phyloP scores from a whole-genome alignment of 2,797 vertebrate species.

The Potorous gilbertii region DNA sequence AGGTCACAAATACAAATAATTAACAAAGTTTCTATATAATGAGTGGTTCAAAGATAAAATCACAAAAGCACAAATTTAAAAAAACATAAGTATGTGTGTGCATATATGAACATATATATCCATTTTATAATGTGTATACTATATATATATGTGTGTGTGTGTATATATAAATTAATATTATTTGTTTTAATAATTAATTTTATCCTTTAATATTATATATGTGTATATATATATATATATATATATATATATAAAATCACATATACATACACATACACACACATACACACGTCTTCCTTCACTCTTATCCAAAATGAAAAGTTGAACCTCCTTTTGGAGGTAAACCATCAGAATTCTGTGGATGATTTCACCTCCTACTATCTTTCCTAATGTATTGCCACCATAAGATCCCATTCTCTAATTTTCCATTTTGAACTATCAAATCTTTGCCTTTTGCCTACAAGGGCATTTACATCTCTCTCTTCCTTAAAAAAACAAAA shows the following conservation, averaged over 20 bases:
- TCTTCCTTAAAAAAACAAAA: background rate
- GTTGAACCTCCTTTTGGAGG: background rate
- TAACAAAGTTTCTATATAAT: background rate
- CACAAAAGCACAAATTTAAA: background rate
- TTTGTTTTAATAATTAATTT: too few relatives aligned
- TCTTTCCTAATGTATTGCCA: background rate
- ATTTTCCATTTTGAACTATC: background rate
- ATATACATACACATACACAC: too few relatives aligned
- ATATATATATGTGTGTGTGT: too few relatives aligned
- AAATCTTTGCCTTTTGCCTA: background rate
- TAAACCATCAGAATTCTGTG: background rate
- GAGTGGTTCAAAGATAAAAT: background rate
- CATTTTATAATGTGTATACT: too few relatives aligned
- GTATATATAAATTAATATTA: too few relatives aligned
- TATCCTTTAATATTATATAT: too few relatives aligned
- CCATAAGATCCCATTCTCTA: background rate
- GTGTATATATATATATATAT: too few relatives aligned
- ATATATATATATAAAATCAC: too few relatives aligned
- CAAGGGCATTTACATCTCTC: background rate
- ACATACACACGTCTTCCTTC: background rate
- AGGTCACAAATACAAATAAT: background rate
- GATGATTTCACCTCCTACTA: background rate
- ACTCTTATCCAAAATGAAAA: background rate
- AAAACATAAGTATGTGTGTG: too few relatives aligned
- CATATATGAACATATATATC: too few relatives aligned